Evolutionary conservation across 2,113 vertebrate species (phyloP), one percentile per base, ranked within the genome.

Genomic region (Aegotheles bennettii): DNA sequence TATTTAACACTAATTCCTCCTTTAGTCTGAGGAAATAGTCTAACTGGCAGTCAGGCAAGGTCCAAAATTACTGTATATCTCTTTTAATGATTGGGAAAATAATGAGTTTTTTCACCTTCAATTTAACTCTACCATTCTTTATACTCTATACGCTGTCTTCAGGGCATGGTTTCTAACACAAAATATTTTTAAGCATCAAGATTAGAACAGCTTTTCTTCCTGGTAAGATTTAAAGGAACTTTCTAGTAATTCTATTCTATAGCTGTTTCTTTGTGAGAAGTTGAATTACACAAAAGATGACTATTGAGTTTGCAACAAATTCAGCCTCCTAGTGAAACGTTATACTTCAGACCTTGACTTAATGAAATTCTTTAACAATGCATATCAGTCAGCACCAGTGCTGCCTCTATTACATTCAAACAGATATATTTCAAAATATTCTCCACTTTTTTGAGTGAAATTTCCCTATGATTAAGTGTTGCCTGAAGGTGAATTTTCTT

Each of bases 401-500:
- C 42, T 89, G 65, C 61, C 33, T 73, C 53, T 84, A 13, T 91
- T 93, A 65, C 43, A 29, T 73, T 91, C 73, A 81, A 67, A 91
- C 6, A 53, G 63, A 53, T 71, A 74, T 21, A 10, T 92, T 96
- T 75, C 29, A 83, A 84, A 75, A 90, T 71, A 75, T 63, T 59
- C 29, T 42, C 28, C 87, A 16, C 60, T 73, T 59, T 86, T 91
- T 87, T 11, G 6, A 90, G 38, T 87, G 56, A 94, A 92, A 71
- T 81, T 84, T 96, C 13, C 18, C 23, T 67, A 40, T 92, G 69
- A 92, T 91, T 89, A 86, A 78, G 45, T 67, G 2, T 0, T 89
- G 87, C 81, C 70, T 76, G 61, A 89, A 87, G 81, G 74, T 83
- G 53, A 87, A 84, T 89, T 90, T 94, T 91, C 77, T 79, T 89